Conservation (phyloP, 2,888 invertebrate genomes). For the Dicyrtoma fusca region DNA sequence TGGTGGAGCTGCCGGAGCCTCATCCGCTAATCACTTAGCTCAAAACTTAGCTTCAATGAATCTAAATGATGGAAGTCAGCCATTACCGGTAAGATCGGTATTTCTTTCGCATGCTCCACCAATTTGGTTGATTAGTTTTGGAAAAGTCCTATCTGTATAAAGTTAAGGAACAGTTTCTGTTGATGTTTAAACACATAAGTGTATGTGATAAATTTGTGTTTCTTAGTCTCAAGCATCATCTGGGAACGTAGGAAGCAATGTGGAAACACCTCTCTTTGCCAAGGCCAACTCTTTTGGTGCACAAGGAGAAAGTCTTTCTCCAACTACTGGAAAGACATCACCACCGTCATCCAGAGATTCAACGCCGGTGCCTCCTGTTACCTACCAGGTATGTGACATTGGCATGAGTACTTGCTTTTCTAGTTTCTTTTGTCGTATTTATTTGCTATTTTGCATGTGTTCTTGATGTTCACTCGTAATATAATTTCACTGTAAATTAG, state of each 20-base stretch:
- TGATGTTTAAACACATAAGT: background rate
- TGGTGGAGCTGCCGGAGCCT: constrained; percentile 20
- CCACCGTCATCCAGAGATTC: constrained; percentile 37
- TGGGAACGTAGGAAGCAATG: constrained; percentile 3
- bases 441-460: too few species aligned
- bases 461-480: too few species aligned
- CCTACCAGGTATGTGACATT: constrained; percentile 37
- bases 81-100: too few species aligned
- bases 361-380: constrained; percentile 35
- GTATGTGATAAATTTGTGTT: too few species aligned
- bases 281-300: constrained; percentile 27
- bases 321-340: constrained; percentile 37
- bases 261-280: constrained; percentile 15
- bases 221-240: background rate
- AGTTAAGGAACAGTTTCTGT: background rate
- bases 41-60: constrained; percentile 39
- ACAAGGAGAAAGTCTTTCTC: constrained; percentile 24
- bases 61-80: constrained; percentile 29
- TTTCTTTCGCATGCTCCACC: too few species aligned
- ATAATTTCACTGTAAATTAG: too few species aligned
- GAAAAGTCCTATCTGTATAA: background rate
- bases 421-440: too few species aligned
- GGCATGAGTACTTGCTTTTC: too few species aligned
- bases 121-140: background rate
- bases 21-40: constrained; percentile 32